Evolutionary conservation across 2,888 invertebrate genomes (phyloP).

Genomic region (Polymixis lichenea): DNA sequence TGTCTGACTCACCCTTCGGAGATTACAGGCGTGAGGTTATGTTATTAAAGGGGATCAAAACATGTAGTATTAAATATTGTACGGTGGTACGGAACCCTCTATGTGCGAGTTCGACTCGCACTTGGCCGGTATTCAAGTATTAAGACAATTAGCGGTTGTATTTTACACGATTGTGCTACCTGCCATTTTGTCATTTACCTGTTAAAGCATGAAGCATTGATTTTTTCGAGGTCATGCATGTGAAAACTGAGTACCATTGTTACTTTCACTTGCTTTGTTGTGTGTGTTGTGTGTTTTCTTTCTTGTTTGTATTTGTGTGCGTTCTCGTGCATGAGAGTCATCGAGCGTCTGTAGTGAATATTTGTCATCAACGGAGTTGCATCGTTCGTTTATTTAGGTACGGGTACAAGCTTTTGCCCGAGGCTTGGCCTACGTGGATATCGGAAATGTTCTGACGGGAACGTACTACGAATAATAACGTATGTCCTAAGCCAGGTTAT

Average conservation of each 20-base stretch:
- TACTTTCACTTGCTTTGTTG: conserved; percentile 46
- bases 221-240: conserved; percentile 33
- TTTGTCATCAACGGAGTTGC: neutral
- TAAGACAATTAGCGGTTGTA: conserved; percentile 45
- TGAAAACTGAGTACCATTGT: conserved; percentile 19
- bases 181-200: conserved; percentile 24
- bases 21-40: too few species aligned
- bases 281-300: conserved; percentile 6
- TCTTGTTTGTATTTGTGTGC: conserved; percentile 1
- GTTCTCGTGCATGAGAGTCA: neutral
- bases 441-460: too few species aligned
- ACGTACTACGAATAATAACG: too few species aligned
- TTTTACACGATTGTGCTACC: conserved; percentile 7
- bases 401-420: too few species aligned
- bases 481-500: too few species aligned
- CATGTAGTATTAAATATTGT: neutral
- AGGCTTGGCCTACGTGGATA: too few species aligned
- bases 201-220: conserved; percentile 33
- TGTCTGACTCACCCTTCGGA: too few species aligned
- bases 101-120: neutral
- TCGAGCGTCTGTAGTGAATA: neutral
- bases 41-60: neutral
- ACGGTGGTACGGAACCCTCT: neutral
- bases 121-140: conserved; percentile 1
- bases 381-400: neutral